Conservation (phyloP, 2,113 vertebrate species). For the Lontra canadensis region DNA sequence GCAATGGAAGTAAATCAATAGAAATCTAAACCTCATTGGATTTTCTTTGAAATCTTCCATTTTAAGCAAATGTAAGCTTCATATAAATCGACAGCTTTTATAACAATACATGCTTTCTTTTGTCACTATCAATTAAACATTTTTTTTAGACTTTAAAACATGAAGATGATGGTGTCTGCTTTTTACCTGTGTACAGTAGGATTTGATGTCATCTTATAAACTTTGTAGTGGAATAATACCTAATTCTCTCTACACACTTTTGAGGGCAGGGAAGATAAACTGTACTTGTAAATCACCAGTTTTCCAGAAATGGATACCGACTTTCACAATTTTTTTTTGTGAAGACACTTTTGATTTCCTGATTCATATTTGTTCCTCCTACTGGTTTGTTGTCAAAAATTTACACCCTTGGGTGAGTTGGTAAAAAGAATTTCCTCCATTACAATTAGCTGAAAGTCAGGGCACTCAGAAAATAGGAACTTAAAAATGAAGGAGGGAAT, state of each 20-base stretch:
- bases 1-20: not conserved
- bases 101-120: not conserved
- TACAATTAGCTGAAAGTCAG: not conserved
- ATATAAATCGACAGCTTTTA: not conserved
- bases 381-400: not conserved
- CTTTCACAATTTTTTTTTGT: not conserved
- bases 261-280: no score
- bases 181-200: not conserved
- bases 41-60: not conserved
- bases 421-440: not conserved
- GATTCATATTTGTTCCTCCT: not conserved
- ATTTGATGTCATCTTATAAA: not conserved
- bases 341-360: not conserved
- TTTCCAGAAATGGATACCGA: no score
- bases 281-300: no score
- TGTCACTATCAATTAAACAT: not conserved
- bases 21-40: not conserved
- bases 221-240: not conserved
- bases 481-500: not conserved
- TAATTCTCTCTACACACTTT: no score
- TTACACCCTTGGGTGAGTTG: not conserved
- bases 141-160: conserved; percentile 14
- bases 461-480: not conserved
- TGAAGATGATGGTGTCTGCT: not conserved
- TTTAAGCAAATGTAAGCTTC: not conserved